phyloP scores from a whole-genome alignment of 2,888 invertebrate genomes.

The Phyllotreta cruciferae region DNA sequence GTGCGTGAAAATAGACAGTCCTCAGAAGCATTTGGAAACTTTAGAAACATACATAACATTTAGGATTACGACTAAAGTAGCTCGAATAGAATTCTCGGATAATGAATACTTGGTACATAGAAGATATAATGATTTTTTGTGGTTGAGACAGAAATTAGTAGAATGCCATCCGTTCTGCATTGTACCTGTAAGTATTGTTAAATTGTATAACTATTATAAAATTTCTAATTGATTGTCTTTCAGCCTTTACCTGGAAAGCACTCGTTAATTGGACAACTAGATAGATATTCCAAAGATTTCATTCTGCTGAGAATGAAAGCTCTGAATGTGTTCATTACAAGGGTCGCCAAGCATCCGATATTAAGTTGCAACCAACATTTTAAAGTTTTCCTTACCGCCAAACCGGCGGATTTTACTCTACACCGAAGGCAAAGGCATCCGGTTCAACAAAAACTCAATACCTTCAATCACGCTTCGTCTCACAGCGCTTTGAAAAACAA shows the following conservation, averaged over 20 bases:
- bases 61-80: conserved; percentile 71
- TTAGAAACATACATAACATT: conserved; percentile 77
- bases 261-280: conserved; percentile 70
- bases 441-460: conserved; percentile 62
- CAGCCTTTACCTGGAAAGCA: conserved; percentile 77
- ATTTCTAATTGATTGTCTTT: too few relatives aligned
- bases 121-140: conserved; percentile 76
- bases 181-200: conserved; percentile 73
- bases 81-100: conserved; percentile 69
- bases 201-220: too few relatives aligned
- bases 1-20: conserved; percentile 73
- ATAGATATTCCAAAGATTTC: conserved; percentile 75
- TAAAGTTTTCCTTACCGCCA: conserved; percentile 70
- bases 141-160: conserved; percentile 70
- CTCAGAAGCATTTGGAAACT: conserved; percentile 75
- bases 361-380: conserved; percentile 71
- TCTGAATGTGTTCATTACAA: conserved; percentile 69
- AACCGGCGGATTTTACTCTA: conserved; percentile 70
- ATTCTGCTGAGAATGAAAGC: conserved; percentile 71
- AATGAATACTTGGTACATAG: conserved; percentile 71
- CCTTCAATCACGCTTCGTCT: conserved; percentile 46
- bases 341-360: conserved; percentile 74
- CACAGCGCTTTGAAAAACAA: conserved; percentile 65
- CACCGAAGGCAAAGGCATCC: conserved; percentile 66
- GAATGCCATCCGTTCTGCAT: conserved; percentile 72